Percentiles rank a stretch among this genome's conserved stretches.
Evolutionary conservation across 2,797 vertebrate species (phyloP).

Genomic region (Etheostoma nigrum): DNA sequence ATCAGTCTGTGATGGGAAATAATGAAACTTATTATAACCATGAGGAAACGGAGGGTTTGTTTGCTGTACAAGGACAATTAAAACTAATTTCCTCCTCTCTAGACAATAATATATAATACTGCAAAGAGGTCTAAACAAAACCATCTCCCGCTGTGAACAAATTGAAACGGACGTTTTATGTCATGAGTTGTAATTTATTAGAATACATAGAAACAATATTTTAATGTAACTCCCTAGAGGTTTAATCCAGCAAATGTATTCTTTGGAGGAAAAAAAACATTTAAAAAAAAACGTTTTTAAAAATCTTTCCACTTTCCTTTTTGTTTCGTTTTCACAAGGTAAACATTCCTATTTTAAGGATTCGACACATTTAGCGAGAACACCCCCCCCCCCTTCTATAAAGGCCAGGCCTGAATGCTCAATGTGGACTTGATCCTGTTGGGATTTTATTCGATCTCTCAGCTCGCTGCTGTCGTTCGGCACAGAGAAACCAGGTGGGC

Average conservation of each 20-base stretch:
- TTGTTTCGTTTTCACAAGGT: not conserved
- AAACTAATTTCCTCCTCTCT: slow-evolving; percentile 4
- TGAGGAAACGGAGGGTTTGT: not conserved
- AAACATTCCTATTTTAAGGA: not conserved
- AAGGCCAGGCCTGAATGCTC: not conserved
- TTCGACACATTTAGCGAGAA: not conserved
- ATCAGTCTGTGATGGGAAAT: slow-evolving; percentile 17
- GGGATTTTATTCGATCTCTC: slow-evolving; percentile 22
- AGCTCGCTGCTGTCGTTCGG: not conserved
- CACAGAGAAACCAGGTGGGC: not conserved
- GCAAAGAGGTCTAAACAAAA: not conserved
- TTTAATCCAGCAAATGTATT: not conserved
- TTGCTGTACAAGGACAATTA: slow-evolving; percentile 20
- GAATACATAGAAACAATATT: not conserved
- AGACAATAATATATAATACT: slow-evolving; percentile 4
- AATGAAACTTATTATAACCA: not conserved
- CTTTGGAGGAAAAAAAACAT: not conserved
- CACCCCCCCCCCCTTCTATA: not conserved
- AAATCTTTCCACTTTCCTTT: not conserved
- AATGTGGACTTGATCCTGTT: slow-evolving; percentile 15
- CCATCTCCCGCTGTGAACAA: not conserved
- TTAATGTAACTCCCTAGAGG: not conserved
- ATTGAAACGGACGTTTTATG: not conserved
- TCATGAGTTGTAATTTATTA: not conserved
- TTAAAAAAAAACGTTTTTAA: not conserved